Evolutionary conservation across 1,140 invertebrate genomes (phyloP), one percentile per base, ranked within the genome.

Genomic region (Hylaeus anthracinus): DNA sequence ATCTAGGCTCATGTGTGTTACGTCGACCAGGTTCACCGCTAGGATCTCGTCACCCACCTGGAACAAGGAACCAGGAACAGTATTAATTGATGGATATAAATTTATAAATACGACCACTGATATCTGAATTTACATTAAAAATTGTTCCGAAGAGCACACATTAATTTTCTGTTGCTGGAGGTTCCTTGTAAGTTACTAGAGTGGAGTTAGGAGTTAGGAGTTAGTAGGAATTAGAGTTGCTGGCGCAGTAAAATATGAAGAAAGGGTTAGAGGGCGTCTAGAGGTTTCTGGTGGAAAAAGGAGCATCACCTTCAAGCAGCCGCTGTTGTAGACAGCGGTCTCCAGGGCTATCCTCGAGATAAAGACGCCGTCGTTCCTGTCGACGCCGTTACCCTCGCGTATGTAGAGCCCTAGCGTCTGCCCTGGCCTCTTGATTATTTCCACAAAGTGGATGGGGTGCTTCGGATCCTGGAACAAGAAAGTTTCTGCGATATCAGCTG

Each of bases 361-460:
- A 94, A 99, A 99, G 75, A 99, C 98, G 48, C 99, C 99, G 91
- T 99, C 98, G 61, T 96, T 96, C 67, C 98, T 95, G 90, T 99
- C 97, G 56, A 97, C 95, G 3, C 98, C 99, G 90, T 99, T 98
- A 39, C 98, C 98, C 94, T 99, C 98, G 48, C 99, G 95, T 89
- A 99, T 99, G 91, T 99, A 99, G 73, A 99, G 95, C 61, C 99
- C 99, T 70, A 99, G 94, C 6, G 98, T 99, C 94, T 99, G 99
- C 41, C 99, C 99, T 2, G 99, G 99, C 88, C 99, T 95, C 94
- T 99, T 99, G 81, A 99, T 98, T 90, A 99, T 99, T 94, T 99
- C 99, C 82, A 99, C 98, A 90, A 99, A 97, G 93, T 99, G 97
- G 66, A 98, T 97, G 85, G 96, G 95, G 92, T 97, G 96, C 85